Conservation (phyloP, 2,888 invertebrate species). For the Fissipunctia ypsillon region DNA sequence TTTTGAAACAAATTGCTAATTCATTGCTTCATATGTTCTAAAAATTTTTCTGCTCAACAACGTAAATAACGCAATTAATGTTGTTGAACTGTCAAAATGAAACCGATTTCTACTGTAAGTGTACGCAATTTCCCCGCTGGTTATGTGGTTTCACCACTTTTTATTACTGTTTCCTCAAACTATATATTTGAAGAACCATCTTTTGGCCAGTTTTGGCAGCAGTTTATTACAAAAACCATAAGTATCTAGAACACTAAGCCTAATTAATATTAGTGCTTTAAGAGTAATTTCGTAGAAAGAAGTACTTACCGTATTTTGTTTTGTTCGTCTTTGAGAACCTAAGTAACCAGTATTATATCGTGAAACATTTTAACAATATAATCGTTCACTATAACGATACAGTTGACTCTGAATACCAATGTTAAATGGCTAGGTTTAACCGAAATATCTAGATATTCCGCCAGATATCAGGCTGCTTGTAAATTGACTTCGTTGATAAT, state of each 20-base stretch:
- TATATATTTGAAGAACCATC: neutral
- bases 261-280: too few species aligned
- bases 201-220: neutral
- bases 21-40: too few species aligned
- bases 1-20: too few species aligned
- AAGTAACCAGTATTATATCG: neutral
- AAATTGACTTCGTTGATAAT: constrained; percentile 27
- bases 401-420: constrained; percentile 34
- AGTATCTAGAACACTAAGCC: neutral
- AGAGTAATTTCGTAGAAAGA: neutral
- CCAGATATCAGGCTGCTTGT: constrained; percentile 10
- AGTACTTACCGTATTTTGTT: neutral
- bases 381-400: constrained; percentile 29
- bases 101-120: too few species aligned
- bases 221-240: neutral
- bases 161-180: neutral
- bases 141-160: too few species aligned
- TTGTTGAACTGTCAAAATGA: too few species aligned
- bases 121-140: too few species aligned
- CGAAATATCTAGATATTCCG: constrained; percentile 32
- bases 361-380: constrained; percentile 36
- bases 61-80: too few species aligned
- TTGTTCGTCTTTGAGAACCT: neutral
- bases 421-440: constrained; percentile 28
- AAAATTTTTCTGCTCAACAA: too few species aligned